Evolutionary conservation across 2,797 vertebrate species (phyloP).

Genomic region (Tadarida brasiliensis): DNA sequence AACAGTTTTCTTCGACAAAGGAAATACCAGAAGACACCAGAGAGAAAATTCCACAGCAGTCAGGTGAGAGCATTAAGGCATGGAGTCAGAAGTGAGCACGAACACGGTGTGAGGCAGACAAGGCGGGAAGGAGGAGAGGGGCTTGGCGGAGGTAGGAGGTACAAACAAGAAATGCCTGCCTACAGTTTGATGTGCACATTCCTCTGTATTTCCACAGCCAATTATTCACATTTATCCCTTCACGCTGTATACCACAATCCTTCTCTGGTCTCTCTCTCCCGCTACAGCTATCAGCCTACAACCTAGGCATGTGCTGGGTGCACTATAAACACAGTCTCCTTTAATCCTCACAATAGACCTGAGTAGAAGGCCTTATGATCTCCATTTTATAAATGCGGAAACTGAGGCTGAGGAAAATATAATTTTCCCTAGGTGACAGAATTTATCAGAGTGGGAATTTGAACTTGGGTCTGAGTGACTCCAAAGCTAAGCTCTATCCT

Average conservation of each 20-base stretch:
- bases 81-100: neutral
- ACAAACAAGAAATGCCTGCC: neutral
- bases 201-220: neutral
- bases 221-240: neutral
- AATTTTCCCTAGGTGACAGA: neutral
- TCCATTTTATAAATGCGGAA: constrained; percentile 41
- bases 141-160: neutral
- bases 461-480: neutral
- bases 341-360: constrained; percentile 9
- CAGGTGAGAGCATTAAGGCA: neutral
- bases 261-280: neutral
- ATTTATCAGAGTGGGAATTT: neutral
- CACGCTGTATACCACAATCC: neutral
- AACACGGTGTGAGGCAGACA: neutral
- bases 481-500: neutral
- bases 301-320: neutral
- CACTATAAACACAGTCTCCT: neutral
- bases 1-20: neutral
- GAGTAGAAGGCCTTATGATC: neutral
- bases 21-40: neutral
- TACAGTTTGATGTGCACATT: neutral
- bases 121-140: neutral
- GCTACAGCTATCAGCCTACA: neutral
- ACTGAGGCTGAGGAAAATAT: constrained; percentile 2
- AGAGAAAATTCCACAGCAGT: neutral